Percentiles rank a stretch among this genome's conserved stretches.
These are phyloP conservation scores for Phoxinus dragarum DNA, from an alignment of 2,797 vertebrate species.

Conservation along the genomic window DNA sequence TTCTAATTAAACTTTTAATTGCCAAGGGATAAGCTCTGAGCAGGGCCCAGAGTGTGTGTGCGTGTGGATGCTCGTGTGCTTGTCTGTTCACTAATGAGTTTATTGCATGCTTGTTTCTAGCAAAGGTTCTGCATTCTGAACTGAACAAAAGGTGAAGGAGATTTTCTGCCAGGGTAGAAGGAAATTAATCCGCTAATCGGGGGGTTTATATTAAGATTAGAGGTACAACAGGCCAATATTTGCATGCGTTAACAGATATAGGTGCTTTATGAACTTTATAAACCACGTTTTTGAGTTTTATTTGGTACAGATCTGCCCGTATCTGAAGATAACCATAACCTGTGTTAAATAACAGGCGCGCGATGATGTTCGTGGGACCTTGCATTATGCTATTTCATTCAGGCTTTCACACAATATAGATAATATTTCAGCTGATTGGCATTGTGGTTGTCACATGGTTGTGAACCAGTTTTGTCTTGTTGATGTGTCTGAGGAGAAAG, in stretches of 20 bases:
- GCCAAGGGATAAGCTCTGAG: conserved; percentile 78
- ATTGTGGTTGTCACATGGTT: conserved; percentile 67
- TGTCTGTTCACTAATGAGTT: conserved; percentile 71
- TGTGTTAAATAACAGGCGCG: conserved; percentile 33
- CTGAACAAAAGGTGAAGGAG: conserved; percentile 75
- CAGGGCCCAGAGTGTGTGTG: conserved; percentile 49
- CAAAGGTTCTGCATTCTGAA: conserved; percentile 73
- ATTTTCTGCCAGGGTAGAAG: conserved; percentile 69
- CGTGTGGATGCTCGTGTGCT: conserved; percentile 44
- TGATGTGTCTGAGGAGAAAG: conserved; percentile 32
- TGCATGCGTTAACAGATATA: conserved; percentile 55
- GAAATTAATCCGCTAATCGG: conserved; percentile 79
- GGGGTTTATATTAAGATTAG: conserved; percentile 76
- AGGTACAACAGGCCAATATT: conserved; percentile 72
- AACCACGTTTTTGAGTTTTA: conserved; percentile 41
- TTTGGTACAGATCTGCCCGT: conserved; percentile 62
- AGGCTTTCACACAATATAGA: conserved; percentile 72
- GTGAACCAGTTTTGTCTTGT: conserved; percentile 17
- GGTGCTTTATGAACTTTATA: conserved; percentile 41
- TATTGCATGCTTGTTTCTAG: conserved; percentile 71
- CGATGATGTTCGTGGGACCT: conserved; percentile 36
- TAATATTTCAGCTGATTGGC: conserved; percentile 74
- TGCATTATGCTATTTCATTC: conserved; percentile 48
- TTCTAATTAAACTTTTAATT: conserved; percentile 86
- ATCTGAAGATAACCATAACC: conserved; percentile 32